Conservation (phyloP, 2,888 invertebrate species). For the Drosophila vallismaia region DNA sequence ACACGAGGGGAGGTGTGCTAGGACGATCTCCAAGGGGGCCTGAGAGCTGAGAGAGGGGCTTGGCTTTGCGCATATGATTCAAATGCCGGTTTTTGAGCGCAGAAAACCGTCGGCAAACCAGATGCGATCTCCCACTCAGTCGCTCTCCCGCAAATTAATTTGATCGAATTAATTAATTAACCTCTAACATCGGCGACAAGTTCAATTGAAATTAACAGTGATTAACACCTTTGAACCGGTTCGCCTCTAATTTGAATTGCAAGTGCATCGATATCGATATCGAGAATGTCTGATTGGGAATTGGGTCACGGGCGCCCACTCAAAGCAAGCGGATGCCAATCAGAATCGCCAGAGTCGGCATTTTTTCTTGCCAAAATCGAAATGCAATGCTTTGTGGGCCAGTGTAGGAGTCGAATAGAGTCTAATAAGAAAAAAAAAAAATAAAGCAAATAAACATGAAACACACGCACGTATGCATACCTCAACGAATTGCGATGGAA, state of each 20-base stretch:
- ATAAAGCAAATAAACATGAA: conserved; percentile 58
- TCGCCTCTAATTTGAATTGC: background rate
- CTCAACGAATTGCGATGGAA: conserved; percentile 54
- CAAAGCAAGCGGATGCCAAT: conserved; percentile 52
- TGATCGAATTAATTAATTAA: conserved; percentile 15
- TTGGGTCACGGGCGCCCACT: conserved; percentile 65
- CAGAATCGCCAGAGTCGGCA: conserved; percentile 42
- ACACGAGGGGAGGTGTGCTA: conserved; percentile 45
- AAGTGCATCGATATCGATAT: conserved; percentile 32
- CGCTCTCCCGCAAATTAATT: conserved; percentile 13
- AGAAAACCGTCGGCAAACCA: conserved; percentile 24
- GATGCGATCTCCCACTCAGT: background rate
- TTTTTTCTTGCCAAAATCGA: conserved; percentile 7
- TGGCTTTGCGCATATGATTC: conserved; percentile 26
- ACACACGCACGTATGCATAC: conserved; percentile 20
- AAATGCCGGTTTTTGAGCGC: conserved; percentile 62
- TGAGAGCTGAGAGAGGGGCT: background rate
- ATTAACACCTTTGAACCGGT: conserved; percentile 4
- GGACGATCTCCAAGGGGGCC: background rate
- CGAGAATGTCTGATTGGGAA: conserved; percentile 39
- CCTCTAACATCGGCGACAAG: conserved; percentile 3
- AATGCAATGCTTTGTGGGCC: conserved; percentile 31
- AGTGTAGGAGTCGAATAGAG: conserved; percentile 40
- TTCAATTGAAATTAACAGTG: conserved; percentile 9
- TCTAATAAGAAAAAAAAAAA: conserved; percentile 33